phyloP scores from a whole-genome alignment of 2,888 invertebrate genomes.

The Andrena bicolor region DNA sequence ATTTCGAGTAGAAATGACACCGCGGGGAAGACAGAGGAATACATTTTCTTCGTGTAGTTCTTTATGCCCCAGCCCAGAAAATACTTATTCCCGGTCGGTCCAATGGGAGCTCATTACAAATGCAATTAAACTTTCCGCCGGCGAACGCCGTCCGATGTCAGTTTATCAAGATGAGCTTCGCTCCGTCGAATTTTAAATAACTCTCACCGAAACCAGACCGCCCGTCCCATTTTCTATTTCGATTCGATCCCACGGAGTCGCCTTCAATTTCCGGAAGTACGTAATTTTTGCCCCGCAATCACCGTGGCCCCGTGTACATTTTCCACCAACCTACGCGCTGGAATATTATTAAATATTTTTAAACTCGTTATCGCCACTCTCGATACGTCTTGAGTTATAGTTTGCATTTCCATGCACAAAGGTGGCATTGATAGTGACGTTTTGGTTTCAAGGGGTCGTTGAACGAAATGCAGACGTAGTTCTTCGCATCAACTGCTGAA shows the following conservation, averaged over 20 bases:
- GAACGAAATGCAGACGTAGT: background rate
- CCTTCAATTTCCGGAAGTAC: slow-evolving; percentile 29
- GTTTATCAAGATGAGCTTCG: slow-evolving; percentile 40
- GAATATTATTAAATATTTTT: slow-evolving; percentile 11
- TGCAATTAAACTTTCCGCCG: slow-evolving; percentile 58
- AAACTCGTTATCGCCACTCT: slow-evolving; percentile 7
- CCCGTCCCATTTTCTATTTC: slow-evolving; percentile 1
- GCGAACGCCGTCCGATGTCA: slow-evolving; percentile 27
- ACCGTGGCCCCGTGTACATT: background rate
- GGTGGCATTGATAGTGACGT: background rate
- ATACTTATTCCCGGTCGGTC: slow-evolving; percentile 43
- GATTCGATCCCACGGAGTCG: background rate
- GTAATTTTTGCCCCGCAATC: slow-evolving; percentile 27
- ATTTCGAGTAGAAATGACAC: slow-evolving; percentile 42
- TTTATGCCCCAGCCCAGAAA: slow-evolving; percentile 34
- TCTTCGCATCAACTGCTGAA: too few species aligned
- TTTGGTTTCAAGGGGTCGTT: background rate
- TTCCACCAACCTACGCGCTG: background rate
- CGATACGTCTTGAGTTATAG: background rate
- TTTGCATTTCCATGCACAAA: background rate
- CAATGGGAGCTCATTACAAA: slow-evolving; percentile 52
- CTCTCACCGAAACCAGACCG: slow-evolving; percentile 14
- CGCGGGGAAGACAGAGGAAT: slow-evolving; percentile 30
- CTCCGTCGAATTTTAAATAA: slow-evolving; percentile 53
- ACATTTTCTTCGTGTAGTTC: slow-evolving; percentile 55